Conservation (phyloP, 2,797 vertebrate genomes). For the Thunnus albacares region DNA sequence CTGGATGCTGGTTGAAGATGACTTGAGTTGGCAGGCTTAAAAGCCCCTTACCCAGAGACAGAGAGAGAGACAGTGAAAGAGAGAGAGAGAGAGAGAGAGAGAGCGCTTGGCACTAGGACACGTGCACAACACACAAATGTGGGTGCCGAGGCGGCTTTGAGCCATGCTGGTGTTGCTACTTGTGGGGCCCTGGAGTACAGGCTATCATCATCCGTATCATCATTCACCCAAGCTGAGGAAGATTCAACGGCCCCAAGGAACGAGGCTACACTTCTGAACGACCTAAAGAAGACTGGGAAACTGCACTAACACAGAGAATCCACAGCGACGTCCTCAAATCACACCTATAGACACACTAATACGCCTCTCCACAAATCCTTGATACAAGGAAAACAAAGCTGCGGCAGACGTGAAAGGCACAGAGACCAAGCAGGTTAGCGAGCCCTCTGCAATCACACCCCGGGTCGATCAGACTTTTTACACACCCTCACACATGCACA, state of each 20-base stretch:
- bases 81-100: conserved; percentile 40
- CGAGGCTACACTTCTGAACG: conserved; percentile 66
- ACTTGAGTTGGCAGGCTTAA: conserved; percentile 82
- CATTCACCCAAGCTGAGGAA: conserved; percentile 77
- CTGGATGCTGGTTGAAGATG: conserved; percentile 78
- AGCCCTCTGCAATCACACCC: conserved; percentile 58
- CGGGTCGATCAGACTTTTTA: conserved; percentile 55
- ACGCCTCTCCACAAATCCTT: conserved; percentile 56
- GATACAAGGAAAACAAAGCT: conserved; percentile 59
- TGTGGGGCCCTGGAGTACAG: conserved; percentile 79
- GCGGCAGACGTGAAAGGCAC: conserved; percentile 64
- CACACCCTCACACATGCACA: conserved; percentile 15
- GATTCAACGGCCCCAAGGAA: conserved; percentile 70
- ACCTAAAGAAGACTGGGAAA: conserved; percentile 61
- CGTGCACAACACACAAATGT: conserved; percentile 68
- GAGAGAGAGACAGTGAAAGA: conserved; percentile 21
- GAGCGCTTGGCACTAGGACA: conserved; percentile 20
- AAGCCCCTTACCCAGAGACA: conserved; percentile 67
- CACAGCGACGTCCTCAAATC: conserved; percentile 48
- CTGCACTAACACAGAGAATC: conserved; percentile 47
- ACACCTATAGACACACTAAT: conserved; percentile 50
- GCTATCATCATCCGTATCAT: conserved; percentile 79
- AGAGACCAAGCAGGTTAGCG: conserved; percentile 76
- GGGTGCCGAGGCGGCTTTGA: conserved; percentile 71
- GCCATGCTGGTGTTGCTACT: conserved; percentile 81